Evolutionary conservation across 2,888 invertebrate species (phyloP).

Genomic region (Polyommatus icarus): DNA sequence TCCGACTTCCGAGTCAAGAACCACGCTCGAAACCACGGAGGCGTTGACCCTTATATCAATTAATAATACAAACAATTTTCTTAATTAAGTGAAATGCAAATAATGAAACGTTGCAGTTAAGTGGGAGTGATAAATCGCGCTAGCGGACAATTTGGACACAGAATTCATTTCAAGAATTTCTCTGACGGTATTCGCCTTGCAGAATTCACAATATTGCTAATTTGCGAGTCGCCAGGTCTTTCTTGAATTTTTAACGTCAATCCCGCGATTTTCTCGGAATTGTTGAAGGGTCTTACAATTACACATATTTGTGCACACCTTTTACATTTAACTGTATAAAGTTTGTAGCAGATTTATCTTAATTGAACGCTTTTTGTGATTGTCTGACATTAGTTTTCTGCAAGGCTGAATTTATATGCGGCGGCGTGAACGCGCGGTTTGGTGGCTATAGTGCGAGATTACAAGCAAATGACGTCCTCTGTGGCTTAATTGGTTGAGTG

Average conservation of each 20-base stretch:
- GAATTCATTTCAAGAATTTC: background rate
- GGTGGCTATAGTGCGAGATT: too few relatives aligned
- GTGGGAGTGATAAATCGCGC: constrained; percentile 1
- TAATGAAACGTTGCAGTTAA: background rate
- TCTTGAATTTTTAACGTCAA: constrained; percentile 23
- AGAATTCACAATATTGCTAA: constrained; percentile 24
- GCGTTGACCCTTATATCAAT: too few relatives aligned
- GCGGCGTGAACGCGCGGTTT: too few relatives aligned
- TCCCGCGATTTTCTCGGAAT: background rate
- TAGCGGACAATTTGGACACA: background rate
- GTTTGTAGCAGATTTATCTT: too few relatives aligned
- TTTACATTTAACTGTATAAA: background rate
- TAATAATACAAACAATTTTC: too few relatives aligned
- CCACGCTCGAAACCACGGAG: too few relatives aligned
- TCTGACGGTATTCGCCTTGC: background rate
- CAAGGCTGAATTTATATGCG: too few relatives aligned
- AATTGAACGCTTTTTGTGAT: too few relatives aligned
- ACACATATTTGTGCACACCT: background rate
- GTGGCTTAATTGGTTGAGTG: too few relatives aligned
- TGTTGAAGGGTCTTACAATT: background rate
- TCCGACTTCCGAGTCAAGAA: too few relatives aligned
- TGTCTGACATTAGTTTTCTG: too few relatives aligned
- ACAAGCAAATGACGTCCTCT: too few relatives aligned
- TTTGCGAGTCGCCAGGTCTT: background rate
- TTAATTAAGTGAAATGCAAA: background rate